Base-by-base conservation (phyloP, 2,797 vertebrate species). In the Pangasius sanitwongsei region DNA sequence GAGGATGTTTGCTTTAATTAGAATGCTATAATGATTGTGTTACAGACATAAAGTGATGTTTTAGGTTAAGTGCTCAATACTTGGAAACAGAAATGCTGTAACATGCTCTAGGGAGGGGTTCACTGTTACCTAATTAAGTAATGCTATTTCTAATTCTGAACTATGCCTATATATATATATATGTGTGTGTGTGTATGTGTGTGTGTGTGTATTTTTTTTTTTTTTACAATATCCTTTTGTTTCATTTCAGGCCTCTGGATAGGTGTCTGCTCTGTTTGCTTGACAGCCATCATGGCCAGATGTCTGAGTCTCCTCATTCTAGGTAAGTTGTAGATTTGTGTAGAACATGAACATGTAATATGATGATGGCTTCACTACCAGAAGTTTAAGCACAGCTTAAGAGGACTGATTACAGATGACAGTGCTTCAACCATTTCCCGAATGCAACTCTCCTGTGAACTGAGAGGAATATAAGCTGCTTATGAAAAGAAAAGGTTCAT, bases 301-400 rank as follows among this genome's bases (percentile, higher is more conserved):
- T 87, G 65, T 89, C 88, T 95, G 87, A 91, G 89, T 88, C 91
- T 96, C 87, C 87, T 96, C 69, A 0, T 94, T 53, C 91, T 96
- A 85, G 92, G 92, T 93, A 83, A 92, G 93, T 91, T 25, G 50
- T 63, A 34, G 44, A 70, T 69, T 80, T 74, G 53, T 72, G 44
- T 87, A 18, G 16, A 53, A 31, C 31, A 44, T 55, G 16, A 53
- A 65, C 41, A 53, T 61, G 5, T 83, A 63, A 55, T 37, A 65
- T 16, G 67, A 85, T 87, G 72, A 69, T 74, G 61, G 20, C 67
- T 83, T 80, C 44, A 48, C 57, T 41, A 48, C 50, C 53, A 59
- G 59, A 74, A 84, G 89, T 86, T 72, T 72, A 87, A 90, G 86
- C 53, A 65, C 72, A 85, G 85, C 48, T 89, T 69, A 88, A 82